A percentile compares a stretch with the other conserved stretches of the same genome.
These are phyloP conservation scores for Selenia dentaria DNA, from an alignment of 2,888 invertebrate species.

Conservation along the genomic window DNA sequence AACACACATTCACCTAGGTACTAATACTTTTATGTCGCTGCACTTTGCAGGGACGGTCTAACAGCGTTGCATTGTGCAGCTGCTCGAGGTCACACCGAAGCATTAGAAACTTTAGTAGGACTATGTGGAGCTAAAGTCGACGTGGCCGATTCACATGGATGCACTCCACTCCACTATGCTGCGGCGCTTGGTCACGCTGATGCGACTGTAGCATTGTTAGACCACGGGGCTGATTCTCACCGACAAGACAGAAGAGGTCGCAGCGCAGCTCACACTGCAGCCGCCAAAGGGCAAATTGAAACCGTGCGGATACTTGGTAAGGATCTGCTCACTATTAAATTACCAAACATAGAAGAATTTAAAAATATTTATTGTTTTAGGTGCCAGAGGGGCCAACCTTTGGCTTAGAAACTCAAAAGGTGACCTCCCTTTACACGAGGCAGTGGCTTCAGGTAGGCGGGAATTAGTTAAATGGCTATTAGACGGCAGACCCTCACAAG, in stretches of 20 bases:
- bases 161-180: slow-evolving; percentile 98
- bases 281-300: slow-evolving; percentile 97
- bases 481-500: slow-evolving; percentile 91
- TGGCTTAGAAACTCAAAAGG: slow-evolving; percentile 97
- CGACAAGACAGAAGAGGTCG: slow-evolving; percentile 96
- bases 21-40: no score
- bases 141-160: slow-evolving; percentile 96
- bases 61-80: slow-evolving; percentile 99
- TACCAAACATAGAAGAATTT: slow-evolving; percentile 15
- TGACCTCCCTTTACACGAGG: slow-evolving; percentile 98
- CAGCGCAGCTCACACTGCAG: slow-evolving; percentile 97
- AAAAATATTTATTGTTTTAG: slow-evolving; percentile 42
- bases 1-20: no score
- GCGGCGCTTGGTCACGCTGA: slow-evolving; percentile 98
- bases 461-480: slow-evolving; percentile 96
- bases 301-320: slow-evolving; percentile 90
- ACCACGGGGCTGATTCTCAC: slow-evolving; percentile 95
- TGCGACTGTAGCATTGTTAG: slow-evolving; percentile 94
- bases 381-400: slow-evolving; percentile 90
- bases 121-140: slow-evolving; percentile 96
- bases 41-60: slow-evolving; percentile 90
- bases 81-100: slow-evolving; percentile 96
- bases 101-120: slow-evolving; percentile 94
- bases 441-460: slow-evolving; percentile 95
- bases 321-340: background rate